Evolutionary conservation across 2,113 vertebrate species (phyloP).

Genomic region (Sterrhoptilus dennistouni): DNA sequence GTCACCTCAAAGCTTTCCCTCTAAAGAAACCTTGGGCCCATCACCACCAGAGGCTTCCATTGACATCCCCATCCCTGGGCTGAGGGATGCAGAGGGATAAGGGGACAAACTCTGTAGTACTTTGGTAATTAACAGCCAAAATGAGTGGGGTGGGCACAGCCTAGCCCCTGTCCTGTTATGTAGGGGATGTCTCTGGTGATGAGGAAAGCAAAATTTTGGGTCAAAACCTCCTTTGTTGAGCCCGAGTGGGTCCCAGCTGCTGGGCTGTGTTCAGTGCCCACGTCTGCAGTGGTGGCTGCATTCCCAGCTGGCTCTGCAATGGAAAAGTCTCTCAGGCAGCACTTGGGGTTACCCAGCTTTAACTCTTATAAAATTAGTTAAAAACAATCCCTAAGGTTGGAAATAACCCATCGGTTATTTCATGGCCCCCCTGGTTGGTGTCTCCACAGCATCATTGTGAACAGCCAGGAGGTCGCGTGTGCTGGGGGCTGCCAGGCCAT

Average conservation of each 20-base stretch:
- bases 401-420: background rate
- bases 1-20: background rate
- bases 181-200: background rate
- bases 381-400: background rate
- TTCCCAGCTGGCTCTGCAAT: background rate
- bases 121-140: background rate
- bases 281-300: background rate
- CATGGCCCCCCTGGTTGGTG: rapidly evolving
- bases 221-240: background rate
- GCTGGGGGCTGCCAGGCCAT: constrained; percentile 77
- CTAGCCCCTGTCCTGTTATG: background rate
- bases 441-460: constrained; percentile 52
- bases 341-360: background rate
- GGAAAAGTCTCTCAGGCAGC: background rate
- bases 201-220: background rate
- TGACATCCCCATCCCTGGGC: rapidly evolving
- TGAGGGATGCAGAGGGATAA: background rate
- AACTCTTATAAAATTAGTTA: background rate
- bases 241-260: rapidly evolving
- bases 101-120: rapidly evolving
- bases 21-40: background rate
- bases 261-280: background rate
- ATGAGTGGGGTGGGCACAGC: no score
- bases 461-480: constrained; percentile 72
- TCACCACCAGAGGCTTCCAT: background rate